Evolutionary conservation across 2,113 vertebrate genomes (phyloP), one percentile per base, ranked within the genome.

Genomic region (Apaloderma vittatum): DNA sequence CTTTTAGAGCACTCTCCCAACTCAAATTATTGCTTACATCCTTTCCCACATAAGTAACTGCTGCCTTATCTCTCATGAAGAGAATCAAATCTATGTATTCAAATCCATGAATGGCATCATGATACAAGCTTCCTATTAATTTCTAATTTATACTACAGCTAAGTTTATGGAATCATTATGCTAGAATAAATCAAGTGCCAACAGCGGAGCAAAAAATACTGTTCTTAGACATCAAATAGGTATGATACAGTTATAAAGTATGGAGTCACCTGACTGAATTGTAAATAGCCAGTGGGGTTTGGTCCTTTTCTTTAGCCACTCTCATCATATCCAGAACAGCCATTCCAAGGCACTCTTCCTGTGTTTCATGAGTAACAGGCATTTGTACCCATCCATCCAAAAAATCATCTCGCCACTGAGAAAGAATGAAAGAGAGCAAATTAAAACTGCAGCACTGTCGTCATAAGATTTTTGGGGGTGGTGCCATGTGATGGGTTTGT

Each of bases 321-420:
- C 99, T 98, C 99, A 99, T 99, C 98, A 99, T 99, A 98, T 99
- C 99, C 63, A 99, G 96, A 75, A 99, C 99, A 8, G 99, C 99
- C 99, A 99, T 98, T n/a, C 99, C 99, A 88, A 99, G 98, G 96
- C 99, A 99, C 95, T 99, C 99, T 97, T 99, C 99, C 96, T 99
- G 99, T 26, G 98, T 98, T 97, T 99, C 99, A 1, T 99, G 99
- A 96, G 97, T 99, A 83, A 99, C 97, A 10, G 99, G 98, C 82
- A 99, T 97, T 40, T 97, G 98, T 76, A 99, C 96, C 98, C 97
- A 98, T 24, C 98, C 99, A 52, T 98, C 97, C 54, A 99, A 98
- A 97, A 99, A 99, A 97, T 99, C 99, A 96, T 98, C 98, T 67
- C 99, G 98, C 99, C 99, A 99, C 99, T 99, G 73, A 72, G 86